Evolutionary conservation across 2,113 vertebrate species (phyloP).

Genomic region (Capreolus pygargus): DNA sequence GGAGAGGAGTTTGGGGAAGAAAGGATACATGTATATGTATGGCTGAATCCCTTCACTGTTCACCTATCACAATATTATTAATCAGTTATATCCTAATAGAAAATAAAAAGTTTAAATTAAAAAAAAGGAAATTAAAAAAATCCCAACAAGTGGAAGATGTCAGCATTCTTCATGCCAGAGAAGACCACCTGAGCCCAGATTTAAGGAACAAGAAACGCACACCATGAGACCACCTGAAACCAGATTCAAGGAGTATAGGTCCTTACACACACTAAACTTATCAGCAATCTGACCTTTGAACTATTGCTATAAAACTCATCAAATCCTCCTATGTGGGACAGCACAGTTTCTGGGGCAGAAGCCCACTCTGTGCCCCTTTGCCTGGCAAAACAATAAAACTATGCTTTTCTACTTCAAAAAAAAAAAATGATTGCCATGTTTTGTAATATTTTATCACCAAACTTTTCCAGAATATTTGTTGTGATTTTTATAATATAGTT

Average conservation of each 20-base stretch:
- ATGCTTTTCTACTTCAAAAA: background rate
- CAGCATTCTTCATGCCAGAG: background rate
- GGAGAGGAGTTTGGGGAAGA: background rate
- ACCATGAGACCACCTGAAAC: background rate
- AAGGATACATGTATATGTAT: background rate
- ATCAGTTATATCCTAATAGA: background rate
- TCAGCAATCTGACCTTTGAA: background rate
- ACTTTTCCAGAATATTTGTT: background rate
- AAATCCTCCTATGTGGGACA: background rate
- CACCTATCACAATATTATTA: background rate
- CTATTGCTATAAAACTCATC: background rate
- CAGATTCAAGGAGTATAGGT: background rate
- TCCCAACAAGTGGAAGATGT: background rate
- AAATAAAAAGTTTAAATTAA: background rate
- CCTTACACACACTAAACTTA: rapidly evolving
- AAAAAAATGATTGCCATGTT: background rate
- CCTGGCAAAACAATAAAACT: background rate
- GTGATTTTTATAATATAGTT: background rate
- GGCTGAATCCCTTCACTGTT: background rate
- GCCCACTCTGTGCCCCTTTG: background rate
- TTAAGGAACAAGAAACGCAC: background rate
- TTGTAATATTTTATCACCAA: background rate
- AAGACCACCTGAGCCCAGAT: background rate
- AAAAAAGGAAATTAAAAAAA: background rate
- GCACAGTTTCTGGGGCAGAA: background rate